These are phyloP conservation scores for Scortum barcoo DNA, from an alignment of 2,113 vertebrate genomes.

Conservation along the genomic window DNA sequence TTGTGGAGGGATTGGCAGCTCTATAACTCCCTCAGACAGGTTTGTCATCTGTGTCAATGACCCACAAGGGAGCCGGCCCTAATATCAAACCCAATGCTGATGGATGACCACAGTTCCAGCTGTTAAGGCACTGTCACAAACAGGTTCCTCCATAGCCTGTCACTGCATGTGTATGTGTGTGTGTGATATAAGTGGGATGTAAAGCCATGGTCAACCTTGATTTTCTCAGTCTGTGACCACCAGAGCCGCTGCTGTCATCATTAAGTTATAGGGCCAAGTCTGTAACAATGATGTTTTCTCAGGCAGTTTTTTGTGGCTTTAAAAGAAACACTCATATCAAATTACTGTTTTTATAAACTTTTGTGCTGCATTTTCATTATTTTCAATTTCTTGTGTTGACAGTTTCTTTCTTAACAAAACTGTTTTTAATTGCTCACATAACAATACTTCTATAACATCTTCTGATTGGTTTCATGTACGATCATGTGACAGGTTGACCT, in stretches of 20 bases:
- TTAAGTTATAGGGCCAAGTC: slow-evolving; percentile 20
- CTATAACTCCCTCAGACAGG: slow-evolving; percentile 81
- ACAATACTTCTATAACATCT: background rate
- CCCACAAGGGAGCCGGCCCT: slow-evolving; percentile 76
- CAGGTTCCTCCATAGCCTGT: slow-evolving; percentile 67
- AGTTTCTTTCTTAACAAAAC: background rate
- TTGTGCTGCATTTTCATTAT: background rate
- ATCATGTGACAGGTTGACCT: background rate
- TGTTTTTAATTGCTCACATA: background rate
- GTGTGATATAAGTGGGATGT: slow-evolving; percentile 16
- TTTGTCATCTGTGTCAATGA: slow-evolving; percentile 84
- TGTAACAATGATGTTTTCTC: slow-evolving; percentile 4
- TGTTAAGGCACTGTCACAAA: slow-evolving; percentile 79
- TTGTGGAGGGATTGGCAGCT: slow-evolving; percentile 73
- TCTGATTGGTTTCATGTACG: background rate
- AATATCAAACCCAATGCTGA: slow-evolving; percentile 81
- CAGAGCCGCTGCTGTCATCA: slow-evolving; percentile 23
- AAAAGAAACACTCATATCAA: background rate
- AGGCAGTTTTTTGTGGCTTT: slow-evolving; percentile 7
- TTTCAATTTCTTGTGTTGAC: background rate
- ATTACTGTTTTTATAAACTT: background rate
- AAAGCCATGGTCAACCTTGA: slow-evolving; percentile 56
- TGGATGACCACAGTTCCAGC: slow-evolving; percentile 79
- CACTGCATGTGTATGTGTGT: slow-evolving; percentile 43
- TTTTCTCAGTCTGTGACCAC: slow-evolving; percentile 29